Percentiles rank a stretch among this genome's conserved stretches.
Conservation (phyloP, 1,140 invertebrate genomes). For the Pseudomyrmex cubaensis region DNA sequence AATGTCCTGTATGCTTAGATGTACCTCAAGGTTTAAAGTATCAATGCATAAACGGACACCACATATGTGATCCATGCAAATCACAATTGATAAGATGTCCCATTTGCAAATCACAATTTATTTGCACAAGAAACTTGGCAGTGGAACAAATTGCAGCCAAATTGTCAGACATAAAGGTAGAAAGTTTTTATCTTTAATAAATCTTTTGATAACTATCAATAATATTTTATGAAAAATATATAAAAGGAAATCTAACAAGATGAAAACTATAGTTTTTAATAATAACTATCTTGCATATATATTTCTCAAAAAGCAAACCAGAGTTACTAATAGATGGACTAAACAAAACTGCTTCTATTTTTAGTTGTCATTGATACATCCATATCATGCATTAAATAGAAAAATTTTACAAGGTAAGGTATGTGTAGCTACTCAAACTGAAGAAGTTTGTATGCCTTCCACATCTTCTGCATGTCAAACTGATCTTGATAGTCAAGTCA, state of each 20-base stretch:
- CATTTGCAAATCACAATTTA: slow-evolving; percentile 66
- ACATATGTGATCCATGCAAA: slow-evolving; percentile 71
- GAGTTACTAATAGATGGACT: no score
- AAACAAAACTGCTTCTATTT: slow-evolving; percentile 2
- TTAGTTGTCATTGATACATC: slow-evolving; percentile 66
- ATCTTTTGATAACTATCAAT: no score
- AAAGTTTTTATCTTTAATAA: no score
- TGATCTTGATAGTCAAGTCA: not conserved
- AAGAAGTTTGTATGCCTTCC: slow-evolving; percentile 21
- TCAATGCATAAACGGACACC: slow-evolving; percentile 74
- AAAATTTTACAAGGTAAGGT: slow-evolving; percentile 37
- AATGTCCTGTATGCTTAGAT: slow-evolving; percentile 78
- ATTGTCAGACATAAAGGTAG: slow-evolving; percentile 75
- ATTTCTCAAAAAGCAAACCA: no score
- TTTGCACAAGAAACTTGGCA: slow-evolving; percentile 69
- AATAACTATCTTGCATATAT: no score
- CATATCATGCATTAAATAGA: slow-evolving; percentile 59
- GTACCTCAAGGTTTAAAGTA: slow-evolving; percentile 43
- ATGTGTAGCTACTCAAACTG: slow-evolving; percentile 66
- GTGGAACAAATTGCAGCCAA: slow-evolving; percentile 67
- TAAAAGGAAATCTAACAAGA: no score
- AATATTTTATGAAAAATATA: not conserved
- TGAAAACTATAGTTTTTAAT: no score
- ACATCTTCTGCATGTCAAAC: slow-evolving; percentile 25
- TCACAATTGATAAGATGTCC: slow-evolving; percentile 68